Base-by-base conservation (phyloP, 2,797 vertebrate genomes). In the Pantherophis alleghaniensis region DNA sequence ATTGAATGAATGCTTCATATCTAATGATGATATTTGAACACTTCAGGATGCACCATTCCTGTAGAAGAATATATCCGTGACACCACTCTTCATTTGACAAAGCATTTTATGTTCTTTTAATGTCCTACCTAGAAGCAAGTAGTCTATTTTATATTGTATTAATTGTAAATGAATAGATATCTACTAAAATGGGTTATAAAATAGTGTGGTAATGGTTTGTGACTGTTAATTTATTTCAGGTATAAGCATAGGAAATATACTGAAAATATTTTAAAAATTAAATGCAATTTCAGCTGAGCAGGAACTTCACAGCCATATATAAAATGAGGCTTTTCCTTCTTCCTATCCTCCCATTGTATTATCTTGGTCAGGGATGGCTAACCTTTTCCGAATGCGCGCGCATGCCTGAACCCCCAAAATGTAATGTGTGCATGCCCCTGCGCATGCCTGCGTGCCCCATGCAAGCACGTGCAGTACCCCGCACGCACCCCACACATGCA, bases 1-100 rank as follows among this genome's bases (percentile, higher is more conserved):
- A 86, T 56, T 93, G 93, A 94, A 94, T 47, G 0, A 2, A 37
- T 94, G n/a, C 20, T 12, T 86, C 91, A 61, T 13, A 59, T 66
- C 42, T 63, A 57, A 7, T 69, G 53, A 90, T 51, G 22, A 69
- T 51, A 20, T 87, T 56, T 69, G 63, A 91, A 61, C 3, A 83
- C 24, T 60, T 93, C 26, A 61, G 86, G 56, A 53, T 88, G 9
- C 60, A 42, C n/a, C 53, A 59, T 28, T 55, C 79, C 26, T 20
- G 22, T 90, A 11, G 74, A 86, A 90, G 69, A 90, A 10, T 24
- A n/a, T 66, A 66, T 66, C 7, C 11, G 4, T 55, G 26, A 87
- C 2, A 12, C 32, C 16, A 6, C 56, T 63, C 26, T 47, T 92
- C 16, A 14, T 47, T 5, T 93, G 4, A 63, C 90, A 59, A 89